Evolutionary conservation across 2,113 vertebrate genomes (phyloP).

Genomic region (Alaudala cheleensis): DNA sequence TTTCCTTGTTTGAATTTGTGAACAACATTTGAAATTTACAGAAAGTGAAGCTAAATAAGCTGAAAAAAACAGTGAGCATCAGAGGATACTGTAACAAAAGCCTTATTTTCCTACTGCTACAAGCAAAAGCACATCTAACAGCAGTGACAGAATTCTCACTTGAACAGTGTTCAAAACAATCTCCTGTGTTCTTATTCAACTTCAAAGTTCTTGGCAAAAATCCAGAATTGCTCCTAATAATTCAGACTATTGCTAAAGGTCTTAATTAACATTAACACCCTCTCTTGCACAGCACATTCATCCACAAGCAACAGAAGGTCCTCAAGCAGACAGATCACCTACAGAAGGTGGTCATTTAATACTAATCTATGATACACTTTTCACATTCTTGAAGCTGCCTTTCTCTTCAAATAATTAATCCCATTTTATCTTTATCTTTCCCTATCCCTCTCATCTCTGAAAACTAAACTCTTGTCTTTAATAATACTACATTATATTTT

Average conservation of each 20-base stretch:
- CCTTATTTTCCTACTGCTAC: neutral
- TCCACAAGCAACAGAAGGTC: neutral
- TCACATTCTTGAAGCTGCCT: neutral
- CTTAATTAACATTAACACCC: neutral
- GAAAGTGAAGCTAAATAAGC: neutral
- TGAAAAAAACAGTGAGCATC: neutral
- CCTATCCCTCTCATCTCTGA: neutral
- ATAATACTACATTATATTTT: neutral
- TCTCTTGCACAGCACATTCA: neutral
- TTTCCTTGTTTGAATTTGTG: neutral
- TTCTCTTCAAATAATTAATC: neutral
- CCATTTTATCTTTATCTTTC: neutral
- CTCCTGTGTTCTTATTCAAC: neutral
- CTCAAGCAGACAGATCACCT: neutral
- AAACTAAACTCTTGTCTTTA: neutral
- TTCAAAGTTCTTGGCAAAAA: neutral
- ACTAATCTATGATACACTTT: neutral
- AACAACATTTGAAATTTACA: neutral
- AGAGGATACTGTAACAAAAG: neutral
- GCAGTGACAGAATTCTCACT: neutral
- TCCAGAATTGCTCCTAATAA: neutral
- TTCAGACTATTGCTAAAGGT: neutral
- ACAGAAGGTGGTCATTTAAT: neutral
- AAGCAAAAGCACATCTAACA: neutral
- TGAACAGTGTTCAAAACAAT: neutral